Evolutionary conservation across 2,888 invertebrate genomes (phyloP).

Genomic region (Brenthis hecate): DNA sequence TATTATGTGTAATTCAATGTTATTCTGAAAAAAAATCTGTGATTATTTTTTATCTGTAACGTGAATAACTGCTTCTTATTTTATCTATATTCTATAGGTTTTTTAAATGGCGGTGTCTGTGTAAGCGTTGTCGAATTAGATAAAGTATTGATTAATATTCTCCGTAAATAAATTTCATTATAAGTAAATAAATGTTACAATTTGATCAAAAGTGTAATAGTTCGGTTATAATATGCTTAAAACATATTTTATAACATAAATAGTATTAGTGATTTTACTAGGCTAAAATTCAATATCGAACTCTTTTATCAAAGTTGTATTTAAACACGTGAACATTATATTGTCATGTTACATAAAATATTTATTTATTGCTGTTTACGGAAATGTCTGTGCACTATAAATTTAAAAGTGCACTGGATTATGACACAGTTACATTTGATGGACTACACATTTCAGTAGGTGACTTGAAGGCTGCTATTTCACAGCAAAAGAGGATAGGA

Average conservation of each 20-base stretch:
- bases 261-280: constrained; percentile 9
- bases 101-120: constrained; percentile 28
- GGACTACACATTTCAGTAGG: constrained; percentile 97
- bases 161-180: not conserved
- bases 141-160: constrained; percentile 18
- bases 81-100: not conserved
- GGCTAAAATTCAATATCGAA: not conserved
- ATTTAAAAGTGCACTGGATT: constrained; percentile 97
- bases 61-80: constrained; percentile 6
- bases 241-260: not conserved
- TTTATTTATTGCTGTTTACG: constrained; percentile 44
- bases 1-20: too few species aligned
- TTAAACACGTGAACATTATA: constrained; percentile 40
- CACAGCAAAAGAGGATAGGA: constrained; percentile 96
- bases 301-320: constrained; percentile 18
- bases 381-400: constrained; percentile 98
- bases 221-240: not conserved
- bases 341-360: constrained; percentile 56
- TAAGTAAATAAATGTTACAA: not conserved
- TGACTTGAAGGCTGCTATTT: constrained; percentile 96
- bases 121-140: constrained; percentile 20
- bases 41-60: not conserved
- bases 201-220: not conserved
- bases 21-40: not conserved
- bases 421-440: constrained; percentile 98